Base-by-base conservation (phyloP, 1,140 invertebrate species). In the Goniozus legneri region DNA sequence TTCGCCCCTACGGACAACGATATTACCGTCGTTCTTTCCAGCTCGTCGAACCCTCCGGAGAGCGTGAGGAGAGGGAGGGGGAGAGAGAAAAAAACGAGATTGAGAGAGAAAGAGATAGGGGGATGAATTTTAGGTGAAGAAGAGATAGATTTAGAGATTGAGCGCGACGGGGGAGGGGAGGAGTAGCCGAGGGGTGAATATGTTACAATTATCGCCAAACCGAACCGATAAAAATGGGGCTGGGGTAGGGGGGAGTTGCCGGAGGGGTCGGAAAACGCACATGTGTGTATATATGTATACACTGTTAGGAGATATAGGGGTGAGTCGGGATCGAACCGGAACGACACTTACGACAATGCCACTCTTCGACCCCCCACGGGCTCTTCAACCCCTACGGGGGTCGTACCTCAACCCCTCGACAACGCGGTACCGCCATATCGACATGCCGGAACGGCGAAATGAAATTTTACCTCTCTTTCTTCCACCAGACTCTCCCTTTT, bases 121-220 rank as follows among this genome's bases (percentile, higher is more conserved):
- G n/a, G n/a, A n/a, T n/a, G n/a, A n/a, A n/a, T n/a, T n/a, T n/a
- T n/a, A n/a, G n/a, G n/a, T n/a, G n/a, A n/a, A n/a, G n/a, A n/a
- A n/a, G n/a, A n/a, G n/a, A n/a, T n/a, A n/a, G 38, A 39, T 15
- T 13, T 35, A 30, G 10, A 34, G 36, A 57, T 55, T 39, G 44
- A 47, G 38, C 37, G 40, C 39, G 50, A 27, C 4, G 24, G 10
- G 24, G 24, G 24, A 10, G 10, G 24, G 24, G 24, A 6, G 4
- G 24, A 33, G 36, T 16, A 15, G 19, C 4, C 41, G 31, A 54
- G 44, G 67, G 62, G 60, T 65, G 67, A 73, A 70, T 73, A 71
- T 71, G 70, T 73, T 73, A 71, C 69, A 73, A 73, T 73, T 73
- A 73, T 70, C 67, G 64, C 60, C 67, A 73, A 71, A 71, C 69